Evolutionary conservation across 2,888 invertebrate species (phyloP).

Genomic region (Caenorhabditis parvicauda): DNA sequence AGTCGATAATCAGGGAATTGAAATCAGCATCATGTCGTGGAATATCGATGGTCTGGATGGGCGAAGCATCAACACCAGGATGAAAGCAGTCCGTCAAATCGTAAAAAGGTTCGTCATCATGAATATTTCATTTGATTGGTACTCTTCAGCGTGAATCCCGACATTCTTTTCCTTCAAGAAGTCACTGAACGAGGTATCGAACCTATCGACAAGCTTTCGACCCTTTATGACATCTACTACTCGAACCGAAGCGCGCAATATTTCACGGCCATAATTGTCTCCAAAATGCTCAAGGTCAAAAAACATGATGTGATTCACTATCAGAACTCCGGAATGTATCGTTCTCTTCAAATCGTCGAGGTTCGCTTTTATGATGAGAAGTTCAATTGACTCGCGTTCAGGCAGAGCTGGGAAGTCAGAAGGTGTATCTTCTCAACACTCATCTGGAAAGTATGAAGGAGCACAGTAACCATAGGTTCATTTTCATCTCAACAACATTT

Average conservation of each 20-base stretch:
- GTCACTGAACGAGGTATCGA: constrained; percentile 66
- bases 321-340: constrained; percentile 66
- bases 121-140: background rate
- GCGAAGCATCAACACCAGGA: constrained; percentile 66
- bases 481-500: background rate
- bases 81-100: constrained; percentile 66
- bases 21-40: constrained; percentile 68
- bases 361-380: constrained; percentile 53
- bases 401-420: constrained; percentile 40
- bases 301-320: constrained; percentile 66
- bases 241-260: constrained; percentile 62
- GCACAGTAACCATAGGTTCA: constrained; percentile 46
- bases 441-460: constrained; percentile 70
- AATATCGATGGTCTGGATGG: constrained; percentile 70
- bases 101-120: constrained; percentile 64
- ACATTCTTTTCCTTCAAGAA: constrained; percentile 70
- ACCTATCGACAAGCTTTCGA: constrained; percentile 63
- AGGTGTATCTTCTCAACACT: constrained; percentile 67
- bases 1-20: constrained; percentile 51
- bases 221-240: constrained; percentile 64
- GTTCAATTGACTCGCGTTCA: constrained; percentile 8
- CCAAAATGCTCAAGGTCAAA: constrained; percentile 47
- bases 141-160: constrained; percentile 67
- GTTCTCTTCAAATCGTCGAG: constrained; percentile 67
- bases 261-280: constrained; percentile 54